Evolutionary conservation across 1,140 invertebrate genomes (phyloP).

Genomic region (Steinernema khuongi): DNA sequence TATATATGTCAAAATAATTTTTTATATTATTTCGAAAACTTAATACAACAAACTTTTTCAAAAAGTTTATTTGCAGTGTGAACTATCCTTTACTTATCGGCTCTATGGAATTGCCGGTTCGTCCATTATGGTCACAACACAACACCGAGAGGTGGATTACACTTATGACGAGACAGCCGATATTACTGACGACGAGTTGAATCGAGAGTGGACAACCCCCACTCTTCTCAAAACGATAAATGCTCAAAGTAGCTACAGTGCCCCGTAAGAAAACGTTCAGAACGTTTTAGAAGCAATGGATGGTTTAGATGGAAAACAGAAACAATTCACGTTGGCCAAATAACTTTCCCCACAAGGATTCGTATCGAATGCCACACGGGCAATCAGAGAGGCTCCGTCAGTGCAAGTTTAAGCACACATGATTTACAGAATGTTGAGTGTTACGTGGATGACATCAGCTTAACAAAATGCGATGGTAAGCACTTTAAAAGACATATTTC

Average conservation of each 20-base stretch:
- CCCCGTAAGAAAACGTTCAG: neutral
- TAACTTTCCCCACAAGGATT: neutral
- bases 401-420: neutral
- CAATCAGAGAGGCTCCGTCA: neutral
- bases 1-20: neutral
- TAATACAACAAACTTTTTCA: neutral
- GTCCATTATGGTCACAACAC: neutral
- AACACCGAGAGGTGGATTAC: neutral
- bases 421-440: neutral
- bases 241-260: conserved; percentile 1
- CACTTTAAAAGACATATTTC: neutral
- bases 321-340: neutral
- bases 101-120: neutral
- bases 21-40: neutral
- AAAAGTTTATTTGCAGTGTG: neutral
- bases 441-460: neutral
- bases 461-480: conserved; percentile 7
- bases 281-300: neutral
- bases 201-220: neutral
- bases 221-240: neutral
- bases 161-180: neutral
- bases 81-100: neutral
- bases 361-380: neutral
- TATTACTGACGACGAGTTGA: neutral
- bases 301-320: neutral